These are phyloP conservation scores for Scolopax rusticola DNA, from an alignment of 2,797 vertebrate species.

Conservation along the genomic window DNA sequence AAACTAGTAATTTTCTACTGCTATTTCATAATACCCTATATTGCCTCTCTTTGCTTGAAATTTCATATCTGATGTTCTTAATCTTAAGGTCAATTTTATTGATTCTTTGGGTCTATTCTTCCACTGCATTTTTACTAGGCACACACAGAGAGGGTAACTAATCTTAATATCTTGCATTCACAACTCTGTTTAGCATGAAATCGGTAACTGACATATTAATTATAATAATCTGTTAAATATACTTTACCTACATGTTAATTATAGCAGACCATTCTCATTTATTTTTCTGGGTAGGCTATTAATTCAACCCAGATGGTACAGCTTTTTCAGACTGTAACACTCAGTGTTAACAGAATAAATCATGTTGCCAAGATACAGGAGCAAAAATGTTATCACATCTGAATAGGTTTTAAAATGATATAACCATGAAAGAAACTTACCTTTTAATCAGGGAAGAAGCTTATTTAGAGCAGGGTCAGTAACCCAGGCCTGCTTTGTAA, in stretches of 20 bases:
- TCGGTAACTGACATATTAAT: conserved; percentile 85
- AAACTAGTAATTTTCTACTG: conserved; percentile 68
- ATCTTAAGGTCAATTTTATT: conserved; percentile 80
- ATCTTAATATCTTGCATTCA: conserved; percentile 80
- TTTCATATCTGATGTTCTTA: conserved; percentile 73
- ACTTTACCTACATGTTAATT: conserved; percentile 86
- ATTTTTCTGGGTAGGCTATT: conserved; percentile 84
- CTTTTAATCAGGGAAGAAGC: conserved; percentile 68
- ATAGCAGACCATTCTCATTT: conserved; percentile 82
- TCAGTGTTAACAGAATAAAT: conserved; percentile 83
- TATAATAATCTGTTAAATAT: conserved; percentile 86
- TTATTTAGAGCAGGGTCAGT: conserved; percentile 60
- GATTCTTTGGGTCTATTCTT: conserved; percentile 70
- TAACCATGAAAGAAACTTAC: conserved; percentile 72
- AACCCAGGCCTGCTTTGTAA: conserved; percentile 25
- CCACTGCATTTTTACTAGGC: conserved; percentile 49
- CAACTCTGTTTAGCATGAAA: conserved; percentile 82
- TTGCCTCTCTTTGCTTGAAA: conserved; percentile 60
- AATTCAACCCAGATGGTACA: conserved; percentile 85
- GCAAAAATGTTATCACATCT: conserved; percentile 81
- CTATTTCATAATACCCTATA: conserved; percentile 1
- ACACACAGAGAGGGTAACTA: conserved; percentile 68
- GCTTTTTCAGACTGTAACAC: conserved; percentile 81
- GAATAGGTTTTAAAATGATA: conserved; percentile 79
- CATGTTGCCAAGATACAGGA: conserved; percentile 85